Evolutionary conservation across 2,888 invertebrate genomes (phyloP).

Genomic region (Drosophila helvetica): DNA sequence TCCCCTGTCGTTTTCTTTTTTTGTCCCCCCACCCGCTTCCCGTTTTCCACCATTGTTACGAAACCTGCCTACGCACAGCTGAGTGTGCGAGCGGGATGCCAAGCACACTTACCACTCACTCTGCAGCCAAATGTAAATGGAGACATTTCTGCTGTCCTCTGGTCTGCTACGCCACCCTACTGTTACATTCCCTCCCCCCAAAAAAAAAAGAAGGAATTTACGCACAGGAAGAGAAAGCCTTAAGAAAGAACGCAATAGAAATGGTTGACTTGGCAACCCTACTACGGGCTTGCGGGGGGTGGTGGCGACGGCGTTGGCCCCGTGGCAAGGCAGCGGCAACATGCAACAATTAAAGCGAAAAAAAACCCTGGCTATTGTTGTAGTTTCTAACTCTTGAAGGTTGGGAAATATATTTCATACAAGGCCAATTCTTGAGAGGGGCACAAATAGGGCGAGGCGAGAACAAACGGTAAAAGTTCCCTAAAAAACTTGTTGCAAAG

Average conservation of each 20-base stretch:
- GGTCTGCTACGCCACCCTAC: background rate
- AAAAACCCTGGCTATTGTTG: slow-evolving; percentile 60
- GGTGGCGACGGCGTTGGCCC: slow-evolving; percentile 1
- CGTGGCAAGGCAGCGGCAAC: slow-evolving; percentile 12
- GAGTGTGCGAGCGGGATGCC: slow-evolving; percentile 42
- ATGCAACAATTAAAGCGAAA: slow-evolving; percentile 63
- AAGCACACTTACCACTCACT: background rate
- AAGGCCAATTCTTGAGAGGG: slow-evolving; percentile 20
- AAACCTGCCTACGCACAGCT: slow-evolving; percentile 70
- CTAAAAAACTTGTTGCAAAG: slow-evolving; percentile 52
- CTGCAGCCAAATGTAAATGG: slow-evolving; percentile 11
- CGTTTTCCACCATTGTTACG: slow-evolving; percentile 34
- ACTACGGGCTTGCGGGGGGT: slow-evolving; percentile 6
- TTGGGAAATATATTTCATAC: slow-evolving; percentile 13
- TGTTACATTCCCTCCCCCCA: slow-evolving; percentile 32
- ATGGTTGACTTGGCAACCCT: slow-evolving; percentile 46
- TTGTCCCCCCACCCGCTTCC: slow-evolving; percentile 15
- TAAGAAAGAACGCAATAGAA: slow-evolving; percentile 55
- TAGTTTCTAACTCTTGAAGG: slow-evolving; percentile 27
- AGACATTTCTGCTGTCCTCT: slow-evolving; percentile 32
- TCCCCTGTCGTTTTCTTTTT: slow-evolving; percentile 60
- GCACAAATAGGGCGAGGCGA: background rate
- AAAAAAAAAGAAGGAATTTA: slow-evolving; percentile 36
- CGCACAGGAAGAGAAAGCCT: slow-evolving; percentile 22
- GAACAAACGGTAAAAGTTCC: slow-evolving; percentile 2